A percentile compares a stretch with the other conserved stretches of the same genome.
These are phyloP conservation scores for Sigmodon hispidus DNA, from an alignment of 2,113 vertebrate genomes.

Conservation along the genomic window DNA sequence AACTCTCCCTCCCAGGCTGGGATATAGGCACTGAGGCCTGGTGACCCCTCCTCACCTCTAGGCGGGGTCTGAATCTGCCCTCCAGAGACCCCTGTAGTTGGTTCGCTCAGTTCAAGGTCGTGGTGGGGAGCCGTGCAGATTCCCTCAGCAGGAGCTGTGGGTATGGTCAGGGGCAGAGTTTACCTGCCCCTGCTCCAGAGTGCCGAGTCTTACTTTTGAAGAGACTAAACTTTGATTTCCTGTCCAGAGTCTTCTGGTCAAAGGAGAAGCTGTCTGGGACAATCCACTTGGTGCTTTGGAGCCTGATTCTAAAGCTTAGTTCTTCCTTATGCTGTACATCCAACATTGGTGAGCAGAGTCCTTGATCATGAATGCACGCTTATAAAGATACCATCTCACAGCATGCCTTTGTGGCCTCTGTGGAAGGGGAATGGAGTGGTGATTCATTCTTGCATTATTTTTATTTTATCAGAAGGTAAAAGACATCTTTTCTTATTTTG, in stretches of 20 bases:
- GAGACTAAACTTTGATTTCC: neutral
- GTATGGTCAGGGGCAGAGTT: too few species aligned
- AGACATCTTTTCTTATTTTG: neutral
- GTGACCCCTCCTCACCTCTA: too few species aligned
- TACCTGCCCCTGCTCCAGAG: too few species aligned
- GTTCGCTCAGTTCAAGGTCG: too few species aligned
- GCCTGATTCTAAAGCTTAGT: neutral
- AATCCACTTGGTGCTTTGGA: neutral
- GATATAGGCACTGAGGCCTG: too few species aligned
- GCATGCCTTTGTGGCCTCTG: neutral
- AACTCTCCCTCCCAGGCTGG: too few species aligned
- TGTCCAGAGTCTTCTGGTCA: neutral
- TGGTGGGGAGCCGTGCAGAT: too few species aligned
- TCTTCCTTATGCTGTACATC: neutral
- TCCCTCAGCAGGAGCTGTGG: too few species aligned
- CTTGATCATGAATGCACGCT: neutral
- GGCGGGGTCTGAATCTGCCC: too few species aligned
- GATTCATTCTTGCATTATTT: neutral
- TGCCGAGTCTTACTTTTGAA: too few species aligned
- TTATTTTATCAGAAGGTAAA: neutral
- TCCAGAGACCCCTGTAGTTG: too few species aligned
- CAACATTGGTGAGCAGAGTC: neutral
- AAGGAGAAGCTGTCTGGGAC: neutral
- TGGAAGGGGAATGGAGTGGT: neutral
- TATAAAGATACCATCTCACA: neutral